Evolutionary conservation across 2,113 vertebrate genomes (phyloP), one percentile per base, ranked within the genome.

Genomic region (Macroglossus sobrinus): DNA sequence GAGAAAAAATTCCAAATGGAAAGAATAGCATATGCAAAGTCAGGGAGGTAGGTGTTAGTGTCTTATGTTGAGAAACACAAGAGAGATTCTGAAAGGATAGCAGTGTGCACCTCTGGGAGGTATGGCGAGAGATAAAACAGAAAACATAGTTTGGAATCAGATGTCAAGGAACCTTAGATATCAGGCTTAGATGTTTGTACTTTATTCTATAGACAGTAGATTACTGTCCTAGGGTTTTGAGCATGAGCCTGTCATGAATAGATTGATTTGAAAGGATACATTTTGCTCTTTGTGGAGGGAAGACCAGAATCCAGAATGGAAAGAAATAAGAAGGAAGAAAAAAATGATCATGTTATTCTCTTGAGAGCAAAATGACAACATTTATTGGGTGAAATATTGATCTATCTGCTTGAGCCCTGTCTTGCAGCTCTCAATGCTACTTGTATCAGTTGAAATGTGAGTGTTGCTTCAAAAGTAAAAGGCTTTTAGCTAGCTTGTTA

Each of bases 331-430:
- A 55, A 85, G 24, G 81, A 82, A 74, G n/a, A 64, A 79, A 82
- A 78, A 94, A 91, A 89, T 84, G 30, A 80, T 82, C 57, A 68
- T 28, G 30, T 30, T 94, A 15, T 82, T 47, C 59, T 92, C 79
- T 76, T 15, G 14, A 93, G 68, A 89, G 33, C 2, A 28, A 93
- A 89, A 21, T 92, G 75, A 47, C 57, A 57, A 57, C 75, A 38
- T 84, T 92, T 91, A 53, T 69, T 87, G 59, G 72, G 16, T 57
- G 26, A 94, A 78, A 93, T 93, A 94, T 86, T 96, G 78, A 95
- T 86, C 91, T 89, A 84, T 82, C 47, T 95, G 63, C 28, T 84
- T 88, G 38, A 78, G 21, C 19, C 53, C 19, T 64, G 9, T n/a
- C 71, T 38, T 68, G n/a, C 40, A 89, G 55, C 68, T 94, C 63